Evolutionary conservation across 2,797 vertebrate species (phyloP), one percentile per base, ranked within the genome.

Genomic region (Argya squamiceps): DNA sequence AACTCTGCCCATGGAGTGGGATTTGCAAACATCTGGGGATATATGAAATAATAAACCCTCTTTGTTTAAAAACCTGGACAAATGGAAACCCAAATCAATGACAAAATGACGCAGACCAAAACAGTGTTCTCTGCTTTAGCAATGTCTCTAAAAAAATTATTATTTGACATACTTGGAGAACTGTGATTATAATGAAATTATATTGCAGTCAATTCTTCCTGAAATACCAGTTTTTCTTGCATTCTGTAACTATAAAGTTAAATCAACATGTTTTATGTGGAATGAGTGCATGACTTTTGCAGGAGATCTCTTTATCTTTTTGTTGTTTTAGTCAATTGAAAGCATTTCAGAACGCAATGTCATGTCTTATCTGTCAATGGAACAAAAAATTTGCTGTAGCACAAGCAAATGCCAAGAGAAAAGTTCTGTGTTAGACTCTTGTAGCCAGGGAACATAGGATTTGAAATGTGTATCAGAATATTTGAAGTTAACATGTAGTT

Each of bases 191-290:
- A 32, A 34, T 0, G 0, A 29, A 56, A 14, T 24, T 43, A 2
- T 5, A 52, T 24, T 65, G 5, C 8, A 55, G 14, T 43, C 3
- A 29, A 1, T 77, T 62, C 9, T 74, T 80, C 8, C 32, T 83
- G 22, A n/a, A 79, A 3, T 60, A 30, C 6, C 3, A 9, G 9
- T 29, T 74, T 79, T 70, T n/a, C 9, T 68, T 71, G 20, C 9
- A 11, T 88, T 37, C 16, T 59, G 1, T 47, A 46, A 37, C 9
- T 32, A 0, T 64, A 4, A 23, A 52, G 8, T 9, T 37, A 75
- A 64, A 53, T 1, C 8, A 55, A 15, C 0, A 1, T 13, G 2
- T 36, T 82, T 58, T 22, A 12, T 3, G 2, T 64, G 21, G 17
- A n/a, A 29, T 18, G 8, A 7, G 0, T 37, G 6, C 0, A 2